phyloP scores from a whole-genome alignment of 2,113 vertebrate species.

The Phoenicopterus ruber region DNA sequence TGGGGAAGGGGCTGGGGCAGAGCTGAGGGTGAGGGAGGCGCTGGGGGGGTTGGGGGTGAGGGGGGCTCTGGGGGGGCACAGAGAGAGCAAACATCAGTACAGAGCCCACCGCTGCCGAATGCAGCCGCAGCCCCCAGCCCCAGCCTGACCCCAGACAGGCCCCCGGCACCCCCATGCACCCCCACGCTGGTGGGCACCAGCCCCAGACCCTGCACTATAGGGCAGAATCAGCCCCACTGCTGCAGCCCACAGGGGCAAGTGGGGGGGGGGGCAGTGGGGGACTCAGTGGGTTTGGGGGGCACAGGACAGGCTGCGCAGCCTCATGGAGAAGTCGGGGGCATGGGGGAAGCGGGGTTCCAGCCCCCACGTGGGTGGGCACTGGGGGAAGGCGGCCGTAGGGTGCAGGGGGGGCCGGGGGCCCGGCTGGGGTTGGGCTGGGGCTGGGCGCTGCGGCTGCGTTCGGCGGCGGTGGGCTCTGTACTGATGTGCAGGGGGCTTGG shows the following conservation, averaged over 20 bases:
- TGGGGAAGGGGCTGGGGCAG: not conserved
- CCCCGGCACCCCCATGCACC: not conserved
- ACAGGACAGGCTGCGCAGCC: not conserved
- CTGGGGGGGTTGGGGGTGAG: too few relatives aligned
- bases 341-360: not conserved
- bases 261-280: too few relatives aligned
- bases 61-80: not conserved
- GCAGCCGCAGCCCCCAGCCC: not conserved
- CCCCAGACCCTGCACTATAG: too few relatives aligned
- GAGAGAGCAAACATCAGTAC: not conserved
- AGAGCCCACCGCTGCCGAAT: not conserved
- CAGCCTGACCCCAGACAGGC: too few relatives aligned
- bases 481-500: too few relatives aligned
- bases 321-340: too few relatives aligned
- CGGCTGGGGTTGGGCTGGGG: too few relatives aligned
- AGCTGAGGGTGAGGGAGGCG: too few relatives aligned
- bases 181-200: not conserved
- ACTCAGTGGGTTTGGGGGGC: not conserved
- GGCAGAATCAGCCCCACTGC: not conserved
- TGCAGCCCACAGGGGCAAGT: not conserved
- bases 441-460: too few relatives aligned
- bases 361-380: not conserved
- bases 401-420: too few relatives aligned
- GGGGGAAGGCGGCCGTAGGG: not conserved
- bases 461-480: too few relatives aligned